phyloP scores from a whole-genome alignment of 2,113 vertebrate species.

The Microcebus murinus region DNA sequence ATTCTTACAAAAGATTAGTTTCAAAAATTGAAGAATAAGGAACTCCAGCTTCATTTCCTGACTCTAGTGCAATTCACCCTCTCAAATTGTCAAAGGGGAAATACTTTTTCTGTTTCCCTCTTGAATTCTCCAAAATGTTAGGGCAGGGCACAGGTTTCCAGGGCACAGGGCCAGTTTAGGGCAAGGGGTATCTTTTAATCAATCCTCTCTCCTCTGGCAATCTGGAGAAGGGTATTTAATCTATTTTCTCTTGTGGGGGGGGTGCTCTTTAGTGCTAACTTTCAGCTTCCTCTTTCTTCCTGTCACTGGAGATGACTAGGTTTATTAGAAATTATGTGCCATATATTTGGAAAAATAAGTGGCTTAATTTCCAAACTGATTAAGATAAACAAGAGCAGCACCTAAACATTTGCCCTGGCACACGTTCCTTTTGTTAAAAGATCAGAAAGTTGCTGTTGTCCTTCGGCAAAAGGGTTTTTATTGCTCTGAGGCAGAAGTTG shows the following conservation, averaged over 20 bases:
- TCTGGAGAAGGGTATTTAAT: neutral
- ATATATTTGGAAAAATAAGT: neutral
- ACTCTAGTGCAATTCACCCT: neutral
- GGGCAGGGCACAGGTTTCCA: accelerated
- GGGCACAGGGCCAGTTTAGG: no score
- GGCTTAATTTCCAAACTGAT: neutral
- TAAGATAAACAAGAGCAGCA: neutral
- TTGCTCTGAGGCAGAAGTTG: neutral
- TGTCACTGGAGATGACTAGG: neutral
- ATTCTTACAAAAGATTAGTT: neutral
- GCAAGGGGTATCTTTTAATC: neutral
- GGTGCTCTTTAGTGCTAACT: neutral
- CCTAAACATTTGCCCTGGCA: neutral
- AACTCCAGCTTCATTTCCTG: neutral
- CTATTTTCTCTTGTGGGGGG: neutral
- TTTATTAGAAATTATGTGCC: conserved; percentile 1
- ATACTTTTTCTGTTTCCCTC: neutral
- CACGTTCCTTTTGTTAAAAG: neutral
- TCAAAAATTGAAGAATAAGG: neutral
- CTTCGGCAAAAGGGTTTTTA: neutral
- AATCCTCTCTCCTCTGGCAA: neutral
- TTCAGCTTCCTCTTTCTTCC: neutral
- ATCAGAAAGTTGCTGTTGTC: neutral
- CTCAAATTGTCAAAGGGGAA: neutral
- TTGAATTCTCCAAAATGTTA: neutral